phyloP scores from a whole-genome alignment of 2,113 vertebrate genomes.

The Balaeniceps rex region DNA sequence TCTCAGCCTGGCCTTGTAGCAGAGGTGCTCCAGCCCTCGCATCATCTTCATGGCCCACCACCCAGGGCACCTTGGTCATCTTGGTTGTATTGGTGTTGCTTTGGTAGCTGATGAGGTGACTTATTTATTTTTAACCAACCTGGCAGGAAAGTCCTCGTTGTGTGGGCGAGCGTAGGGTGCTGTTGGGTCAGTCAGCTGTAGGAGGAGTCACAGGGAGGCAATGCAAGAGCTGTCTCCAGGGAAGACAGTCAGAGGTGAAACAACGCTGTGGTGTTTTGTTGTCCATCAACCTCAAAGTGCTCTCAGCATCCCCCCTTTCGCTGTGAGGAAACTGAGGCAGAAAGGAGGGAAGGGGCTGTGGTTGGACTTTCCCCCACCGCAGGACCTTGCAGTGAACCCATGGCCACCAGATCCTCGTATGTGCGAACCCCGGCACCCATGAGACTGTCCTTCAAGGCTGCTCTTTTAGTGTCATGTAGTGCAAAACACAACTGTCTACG shows the following conservation, averaged over 20 bases:
- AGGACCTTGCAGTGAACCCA: neutral
- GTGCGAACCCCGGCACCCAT: accelerated
- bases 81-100: neutral
- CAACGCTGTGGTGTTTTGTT: neutral
- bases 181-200: neutral
- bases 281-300: neutral
- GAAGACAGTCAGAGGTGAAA: neutral
- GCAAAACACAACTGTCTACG: neutral
- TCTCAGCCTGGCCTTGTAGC: accelerated
- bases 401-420: neutral
- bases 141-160: neutral
- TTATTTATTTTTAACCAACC: neutral
- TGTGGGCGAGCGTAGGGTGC: accelerated
- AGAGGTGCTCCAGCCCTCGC: neutral
- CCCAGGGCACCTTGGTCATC: neutral
- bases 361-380: accelerated
- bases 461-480: neutral
- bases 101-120: neutral
- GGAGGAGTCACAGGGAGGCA: neutral
- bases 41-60: neutral
- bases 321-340: neutral
- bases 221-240: neutral
- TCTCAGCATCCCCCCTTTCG: neutral
- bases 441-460: neutral
- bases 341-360: neutral